A percentile compares a stretch with the other conserved stretches of the same genome.
Evolutionary conservation across 2,113 vertebrate genomes (phyloP).

Genomic region (Carassius gibelio): DNA sequence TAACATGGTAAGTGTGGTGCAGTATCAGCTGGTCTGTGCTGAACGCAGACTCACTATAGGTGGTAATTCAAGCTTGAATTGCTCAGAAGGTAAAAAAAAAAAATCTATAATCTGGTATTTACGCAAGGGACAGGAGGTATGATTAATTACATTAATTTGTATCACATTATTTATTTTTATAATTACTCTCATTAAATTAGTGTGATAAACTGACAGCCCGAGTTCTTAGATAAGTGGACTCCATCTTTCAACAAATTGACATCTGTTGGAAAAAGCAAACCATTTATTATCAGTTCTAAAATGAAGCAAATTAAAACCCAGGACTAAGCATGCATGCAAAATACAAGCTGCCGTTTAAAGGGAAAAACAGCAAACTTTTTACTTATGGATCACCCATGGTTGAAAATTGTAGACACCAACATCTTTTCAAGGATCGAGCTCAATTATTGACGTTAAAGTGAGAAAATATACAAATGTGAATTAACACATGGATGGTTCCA

Average conservation of each 20-base stretch:
- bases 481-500: neutral
- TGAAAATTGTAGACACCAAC: slow-evolving; percentile 21
- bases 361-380: neutral
- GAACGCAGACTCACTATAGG: neutral
- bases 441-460: neutral
- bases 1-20: too few species aligned
- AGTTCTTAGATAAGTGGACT: neutral
- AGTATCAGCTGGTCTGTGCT: neutral
- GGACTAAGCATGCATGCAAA: slow-evolving; percentile 4
- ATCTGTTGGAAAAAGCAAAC: neutral
- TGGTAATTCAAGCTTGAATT: neutral
- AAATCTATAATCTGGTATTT: neutral
- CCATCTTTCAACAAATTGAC: slow-evolving; percentile 8
- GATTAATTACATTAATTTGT: neutral
- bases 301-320: neutral
- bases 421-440: slow-evolving; percentile 7
- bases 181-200: neutral
- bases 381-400: neutral
- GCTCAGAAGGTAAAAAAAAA: neutral
- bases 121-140: neutral
- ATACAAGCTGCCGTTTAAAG: slow-evolving; percentile 13
- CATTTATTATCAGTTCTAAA: slow-evolving; percentile 17
- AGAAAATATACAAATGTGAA: neutral
- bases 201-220: neutral
- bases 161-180: slow-evolving; percentile 12